These are phyloP conservation scores for Caenorhabditis virilis DNA, from an alignment of 2,888 invertebrate species.

Conservation along the genomic window DNA sequence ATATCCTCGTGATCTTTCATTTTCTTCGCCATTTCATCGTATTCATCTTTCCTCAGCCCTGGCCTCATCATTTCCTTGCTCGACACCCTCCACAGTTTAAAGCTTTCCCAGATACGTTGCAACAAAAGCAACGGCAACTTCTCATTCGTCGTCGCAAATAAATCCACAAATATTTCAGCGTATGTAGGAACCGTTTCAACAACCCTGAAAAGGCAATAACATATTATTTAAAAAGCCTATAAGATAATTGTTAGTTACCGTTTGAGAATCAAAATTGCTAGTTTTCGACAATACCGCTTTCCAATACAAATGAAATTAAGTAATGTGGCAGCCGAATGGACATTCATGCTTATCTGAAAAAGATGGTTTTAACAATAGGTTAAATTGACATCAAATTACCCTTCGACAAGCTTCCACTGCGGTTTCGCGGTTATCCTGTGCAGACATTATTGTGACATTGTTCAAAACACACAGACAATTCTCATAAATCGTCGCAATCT, in stretches of 20 bases:
- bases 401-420: slow-evolving; percentile 18
- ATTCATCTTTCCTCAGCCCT: background rate
- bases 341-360: slow-evolving; percentile 15
- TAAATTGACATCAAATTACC: background rate
- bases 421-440: slow-evolving; percentile 15
- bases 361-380: background rate
- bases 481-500: slow-evolving; percentile 14
- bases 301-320: slow-evolving; percentile 17
- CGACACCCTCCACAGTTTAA: slow-evolving; percentile 10
- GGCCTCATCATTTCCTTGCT: background rate
- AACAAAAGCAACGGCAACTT: slow-evolving; percentile 10
- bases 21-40: slow-evolving; percentile 5
- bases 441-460: slow-evolving; percentile 23
- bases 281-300: slow-evolving; percentile 13
- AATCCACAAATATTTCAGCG: slow-evolving; percentile 27
- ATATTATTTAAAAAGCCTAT: no score
- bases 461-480: slow-evolving; percentile 22
- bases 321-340: slow-evolving; percentile 7
- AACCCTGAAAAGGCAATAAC: slow-evolving; percentile 11
- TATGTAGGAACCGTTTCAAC: slow-evolving; percentile 21
- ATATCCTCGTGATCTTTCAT: slow-evolving; percentile 30
- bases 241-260: background rate
- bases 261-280: slow-evolving; percentile 22
- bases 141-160: slow-evolving; percentile 6
- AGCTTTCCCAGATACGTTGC: slow-evolving; percentile 14